phyloP scores from a whole-genome alignment of 2,888 invertebrate species.

The Adineta ricciae region DNA sequence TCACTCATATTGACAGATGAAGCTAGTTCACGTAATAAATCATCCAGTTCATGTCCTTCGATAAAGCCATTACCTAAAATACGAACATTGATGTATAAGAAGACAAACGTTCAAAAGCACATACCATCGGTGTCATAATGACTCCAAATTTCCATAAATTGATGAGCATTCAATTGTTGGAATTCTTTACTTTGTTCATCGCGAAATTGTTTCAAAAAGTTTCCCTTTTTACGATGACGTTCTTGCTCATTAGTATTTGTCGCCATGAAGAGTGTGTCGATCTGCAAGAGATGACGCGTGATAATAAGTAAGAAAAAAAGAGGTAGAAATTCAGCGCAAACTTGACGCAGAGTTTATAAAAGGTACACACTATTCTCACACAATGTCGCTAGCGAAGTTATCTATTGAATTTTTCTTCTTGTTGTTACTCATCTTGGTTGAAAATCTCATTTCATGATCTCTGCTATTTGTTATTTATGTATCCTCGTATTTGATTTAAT shows the following conservation, averaged over 20 bases:
- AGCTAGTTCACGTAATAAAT: slow-evolving; percentile 77
- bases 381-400: background rate
- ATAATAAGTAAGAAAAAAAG: background rate
- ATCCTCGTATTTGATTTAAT: background rate
- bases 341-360: background rate
- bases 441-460: background rate
- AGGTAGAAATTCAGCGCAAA: background rate
- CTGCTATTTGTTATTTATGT: background rate
- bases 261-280: background rate
- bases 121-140: slow-evolving; percentile 83
- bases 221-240: slow-evolving; percentile 44
- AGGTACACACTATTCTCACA: background rate
- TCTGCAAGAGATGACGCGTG: background rate
- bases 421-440: background rate
- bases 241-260: background rate
- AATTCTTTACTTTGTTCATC: slow-evolving; percentile 76
- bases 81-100: no score
- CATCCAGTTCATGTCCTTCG: slow-evolving; percentile 80
- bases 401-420: background rate
- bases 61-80: slow-evolving; percentile 83
- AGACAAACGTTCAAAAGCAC: no score
- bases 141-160: slow-evolving; percentile 91
- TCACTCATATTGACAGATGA: slow-evolving; percentile 73
- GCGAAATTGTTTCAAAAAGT: slow-evolving; percentile 82
- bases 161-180: slow-evolving; percentile 77